phyloP scores from a whole-genome alignment of 2,797 vertebrate species.

The Simalia tracyae region DNA sequence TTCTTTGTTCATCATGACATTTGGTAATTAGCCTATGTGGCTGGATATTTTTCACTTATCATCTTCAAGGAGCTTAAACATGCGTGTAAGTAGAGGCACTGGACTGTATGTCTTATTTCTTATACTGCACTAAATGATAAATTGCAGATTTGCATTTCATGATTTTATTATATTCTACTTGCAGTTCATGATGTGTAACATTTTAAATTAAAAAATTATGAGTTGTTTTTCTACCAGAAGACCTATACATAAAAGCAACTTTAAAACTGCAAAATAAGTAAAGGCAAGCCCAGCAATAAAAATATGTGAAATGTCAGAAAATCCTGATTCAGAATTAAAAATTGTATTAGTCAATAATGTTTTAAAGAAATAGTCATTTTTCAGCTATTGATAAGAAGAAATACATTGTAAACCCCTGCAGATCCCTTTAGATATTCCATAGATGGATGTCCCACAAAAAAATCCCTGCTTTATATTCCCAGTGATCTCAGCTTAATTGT shows the following conservation, averaged over 20 bases:
- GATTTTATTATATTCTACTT: background rate
- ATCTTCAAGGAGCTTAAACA: background rate
- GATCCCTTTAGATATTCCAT: background rate
- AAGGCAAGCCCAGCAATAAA: background rate
- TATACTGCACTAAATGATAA: background rate
- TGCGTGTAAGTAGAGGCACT: background rate
- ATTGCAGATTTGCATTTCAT: background rate
- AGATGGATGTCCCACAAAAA: background rate
- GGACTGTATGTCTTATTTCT: background rate
- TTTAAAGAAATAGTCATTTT: background rate
- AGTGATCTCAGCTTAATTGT: background rate
- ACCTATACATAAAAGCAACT: background rate
- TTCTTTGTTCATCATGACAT: background rate
- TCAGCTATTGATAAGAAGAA: background rate
- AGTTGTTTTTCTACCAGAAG: background rate
- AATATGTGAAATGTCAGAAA: background rate
- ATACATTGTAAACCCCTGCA: background rate
- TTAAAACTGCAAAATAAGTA: background rate
- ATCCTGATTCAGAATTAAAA: background rate
- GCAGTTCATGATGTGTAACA: background rate
- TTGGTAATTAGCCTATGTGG: too few relatives aligned
- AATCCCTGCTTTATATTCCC: background rate
- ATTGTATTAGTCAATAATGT: background rate
- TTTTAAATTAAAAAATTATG: background rate
- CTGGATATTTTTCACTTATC: background rate